Percentiles rank a stretch among this genome's conserved stretches.
These are phyloP conservation scores for Nyctereutes procyonoides DNA, from an alignment of 2,113 vertebrate genomes.

Conservation along the genomic window DNA sequence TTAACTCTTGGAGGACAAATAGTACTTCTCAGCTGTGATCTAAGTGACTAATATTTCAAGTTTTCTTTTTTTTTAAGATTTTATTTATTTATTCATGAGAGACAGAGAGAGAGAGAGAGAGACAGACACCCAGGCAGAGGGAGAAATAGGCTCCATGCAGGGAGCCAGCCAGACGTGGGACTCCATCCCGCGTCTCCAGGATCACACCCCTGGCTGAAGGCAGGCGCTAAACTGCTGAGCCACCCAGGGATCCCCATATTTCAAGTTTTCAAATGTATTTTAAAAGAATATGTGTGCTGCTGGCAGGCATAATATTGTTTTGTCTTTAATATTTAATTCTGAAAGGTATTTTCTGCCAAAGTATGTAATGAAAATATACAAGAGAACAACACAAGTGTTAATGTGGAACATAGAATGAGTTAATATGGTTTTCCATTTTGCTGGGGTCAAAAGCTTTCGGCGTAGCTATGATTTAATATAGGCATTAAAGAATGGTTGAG, in stretches of 20 bases:
- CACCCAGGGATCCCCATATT: not conserved
- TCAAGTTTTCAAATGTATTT: not conserved
- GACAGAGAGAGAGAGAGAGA: no score
- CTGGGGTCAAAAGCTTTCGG: not conserved
- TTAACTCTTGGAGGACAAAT: not conserved
- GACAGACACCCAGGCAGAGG: no score
- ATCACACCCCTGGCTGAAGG: no score
- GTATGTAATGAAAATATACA: not conserved
- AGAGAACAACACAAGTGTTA: not conserved
- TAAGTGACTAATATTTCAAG: not conserved
- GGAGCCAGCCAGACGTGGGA: no score
- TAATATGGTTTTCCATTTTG: slow-evolving; percentile 11
- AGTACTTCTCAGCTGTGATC: not conserved
- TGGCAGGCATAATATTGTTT: not conserved
- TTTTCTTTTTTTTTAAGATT: not conserved
- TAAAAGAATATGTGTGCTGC: not conserved
- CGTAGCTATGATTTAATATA: not conserved
- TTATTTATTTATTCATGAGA: no score
- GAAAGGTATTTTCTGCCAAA: not conserved
- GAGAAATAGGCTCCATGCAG: no score
- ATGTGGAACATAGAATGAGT: not conserved
- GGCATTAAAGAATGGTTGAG: not conserved
- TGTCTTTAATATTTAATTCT: not conserved
- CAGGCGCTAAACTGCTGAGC: no score
- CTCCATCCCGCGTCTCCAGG: no score